These are phyloP conservation scores for Lutra lutra DNA, from an alignment of 2,797 vertebrate genomes.

Conservation along the genomic window DNA sequence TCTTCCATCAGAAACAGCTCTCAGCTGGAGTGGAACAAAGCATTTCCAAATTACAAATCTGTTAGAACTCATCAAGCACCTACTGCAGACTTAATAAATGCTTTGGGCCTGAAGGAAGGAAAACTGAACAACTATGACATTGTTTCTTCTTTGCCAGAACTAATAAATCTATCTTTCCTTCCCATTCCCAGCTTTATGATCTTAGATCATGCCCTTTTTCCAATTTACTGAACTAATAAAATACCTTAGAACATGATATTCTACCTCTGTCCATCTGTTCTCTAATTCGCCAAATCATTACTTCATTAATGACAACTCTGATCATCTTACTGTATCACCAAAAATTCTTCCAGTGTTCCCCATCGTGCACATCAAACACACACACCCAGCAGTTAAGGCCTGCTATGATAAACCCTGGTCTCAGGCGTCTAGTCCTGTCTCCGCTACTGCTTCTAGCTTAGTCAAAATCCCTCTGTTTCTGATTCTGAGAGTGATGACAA, in stretches of 20 bases:
- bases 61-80: not conserved
- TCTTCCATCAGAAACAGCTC: not conserved
- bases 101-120: not conserved
- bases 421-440: not conserved
- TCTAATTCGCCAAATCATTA: not conserved
- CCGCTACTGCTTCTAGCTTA: not conserved
- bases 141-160: not conserved
- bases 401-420: accelerated
- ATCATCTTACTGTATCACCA: not conserved
- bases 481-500: not conserved
- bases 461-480: too few species aligned
- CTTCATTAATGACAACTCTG: not conserved
- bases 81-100: not conserved
- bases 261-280: not conserved
- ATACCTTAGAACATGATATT: too few species aligned
- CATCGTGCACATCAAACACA: not conserved
- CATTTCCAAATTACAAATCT: not conserved
- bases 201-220: not conserved
- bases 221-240: not conserved
- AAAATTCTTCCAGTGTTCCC: not conserved
- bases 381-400: too few species aligned
- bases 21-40: not conserved
- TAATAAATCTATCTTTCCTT: not conserved
- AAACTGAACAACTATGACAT: not conserved
- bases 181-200: not conserved